Conservation (phyloP, 2,888 invertebrate genomes). For the Dynastes hyllus region DNA sequence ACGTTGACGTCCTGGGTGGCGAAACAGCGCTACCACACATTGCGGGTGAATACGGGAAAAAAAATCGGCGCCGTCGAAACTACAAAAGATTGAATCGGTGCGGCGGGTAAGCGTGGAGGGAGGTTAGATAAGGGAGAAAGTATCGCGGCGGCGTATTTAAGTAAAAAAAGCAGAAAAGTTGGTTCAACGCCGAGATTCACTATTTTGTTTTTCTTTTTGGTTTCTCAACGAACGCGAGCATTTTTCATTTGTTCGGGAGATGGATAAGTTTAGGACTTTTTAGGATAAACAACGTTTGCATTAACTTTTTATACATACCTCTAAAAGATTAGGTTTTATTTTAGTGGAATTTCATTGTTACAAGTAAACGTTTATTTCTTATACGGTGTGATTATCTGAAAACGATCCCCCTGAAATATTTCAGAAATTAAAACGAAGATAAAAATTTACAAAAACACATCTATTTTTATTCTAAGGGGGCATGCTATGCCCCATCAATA, state of each 20-base stretch:
- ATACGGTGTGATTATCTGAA: no score
- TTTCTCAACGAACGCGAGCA: neutral
- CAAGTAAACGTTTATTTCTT: no score
- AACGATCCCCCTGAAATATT: no score
- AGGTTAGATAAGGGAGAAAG: neutral
- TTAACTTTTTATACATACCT: no score
- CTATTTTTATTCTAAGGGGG: no score
- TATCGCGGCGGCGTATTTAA: slow-evolving; percentile 1
- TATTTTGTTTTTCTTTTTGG: neutral
- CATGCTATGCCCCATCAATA: no score
- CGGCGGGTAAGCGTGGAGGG: neutral
- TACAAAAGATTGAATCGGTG: neutral
- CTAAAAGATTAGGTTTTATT: no score
- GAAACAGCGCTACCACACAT: neutral
- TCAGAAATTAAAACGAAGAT: no score
- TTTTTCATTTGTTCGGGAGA: slow-evolving; percentile 3
- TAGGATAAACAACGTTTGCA: no score
- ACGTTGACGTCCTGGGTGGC: neutral
- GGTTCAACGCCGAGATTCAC: neutral
- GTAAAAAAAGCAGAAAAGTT: neutral
- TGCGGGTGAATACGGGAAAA: neutral
- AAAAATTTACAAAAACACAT: no score
- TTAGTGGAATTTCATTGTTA: no score
- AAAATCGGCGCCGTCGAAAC: neutral
- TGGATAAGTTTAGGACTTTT: neutral